Percentiles rank a stretch among this genome's conserved stretches.
Evolutionary conservation across 64 coral and sea anemone species (phyloP).

Genomic region (Porites australiensis): DNA sequence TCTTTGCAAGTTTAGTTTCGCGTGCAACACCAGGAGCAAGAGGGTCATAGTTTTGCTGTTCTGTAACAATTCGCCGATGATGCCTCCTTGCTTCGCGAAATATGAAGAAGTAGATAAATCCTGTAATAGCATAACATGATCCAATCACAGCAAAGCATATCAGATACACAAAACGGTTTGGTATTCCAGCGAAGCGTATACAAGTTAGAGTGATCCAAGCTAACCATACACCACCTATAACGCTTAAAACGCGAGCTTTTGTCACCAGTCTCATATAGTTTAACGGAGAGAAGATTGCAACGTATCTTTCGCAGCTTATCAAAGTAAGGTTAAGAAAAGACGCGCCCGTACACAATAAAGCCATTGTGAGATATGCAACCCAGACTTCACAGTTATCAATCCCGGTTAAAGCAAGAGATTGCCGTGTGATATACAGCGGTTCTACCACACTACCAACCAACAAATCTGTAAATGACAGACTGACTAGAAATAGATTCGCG

Average conservation of each 20-base stretch:
- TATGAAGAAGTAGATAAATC: conserved; percentile 41
- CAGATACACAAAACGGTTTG: conserved; percentile 46
- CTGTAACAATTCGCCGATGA: conserved; percentile 28
- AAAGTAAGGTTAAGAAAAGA: conserved; percentile 59
- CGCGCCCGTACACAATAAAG: conserved; percentile 62
- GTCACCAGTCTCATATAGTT: conserved; percentile 43
- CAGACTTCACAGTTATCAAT: conserved; percentile 32
- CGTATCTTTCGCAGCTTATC: conserved; percentile 73
- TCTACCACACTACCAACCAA: conserved; percentile 58
- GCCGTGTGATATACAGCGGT: conserved; percentile 49
- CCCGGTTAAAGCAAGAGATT: conserved; percentile 40
- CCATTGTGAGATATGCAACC: conserved; percentile 48
- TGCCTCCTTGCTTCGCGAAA: conserved; percentile 52
- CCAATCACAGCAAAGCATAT: conserved; percentile 61
- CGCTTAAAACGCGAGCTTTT: conserved; percentile 21
- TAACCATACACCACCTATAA: conserved; percentile 36
- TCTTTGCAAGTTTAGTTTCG: conserved; percentile 58
- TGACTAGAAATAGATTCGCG: conserved; percentile 53
- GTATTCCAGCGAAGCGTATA: conserved; percentile 40
- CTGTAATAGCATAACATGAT: conserved; percentile 53
- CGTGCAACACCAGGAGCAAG: background rate
- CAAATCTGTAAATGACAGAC: conserved; percentile 62
- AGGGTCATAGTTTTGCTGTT: background rate
- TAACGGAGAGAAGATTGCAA: conserved; percentile 56
- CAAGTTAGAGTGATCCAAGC: conserved; percentile 31